These are phyloP conservation scores for Strigamia crassipes DNA, from an alignment of 2,888 invertebrate species.

Conservation along the genomic window DNA sequence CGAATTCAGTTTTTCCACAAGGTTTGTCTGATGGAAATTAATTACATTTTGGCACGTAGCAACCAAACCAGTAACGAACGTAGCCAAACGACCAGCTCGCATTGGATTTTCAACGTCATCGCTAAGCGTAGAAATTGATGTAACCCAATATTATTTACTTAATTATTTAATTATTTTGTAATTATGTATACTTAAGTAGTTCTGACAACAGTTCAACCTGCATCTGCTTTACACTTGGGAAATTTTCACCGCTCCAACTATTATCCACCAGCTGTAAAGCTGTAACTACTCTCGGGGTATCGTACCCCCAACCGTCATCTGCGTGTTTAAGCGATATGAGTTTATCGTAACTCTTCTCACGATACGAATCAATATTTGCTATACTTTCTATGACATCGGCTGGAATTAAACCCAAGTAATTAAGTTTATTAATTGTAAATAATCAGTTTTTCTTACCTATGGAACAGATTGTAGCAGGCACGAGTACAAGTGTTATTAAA, in stretches of 20 bases:
- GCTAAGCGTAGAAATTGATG: slow-evolving; percentile 51
- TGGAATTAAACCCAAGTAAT: too few species aligned
- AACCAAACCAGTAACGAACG: slow-evolving; percentile 77
- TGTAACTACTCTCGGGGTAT: not conserved
- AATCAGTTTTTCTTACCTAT: not conserved
- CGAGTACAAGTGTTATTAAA: not conserved
- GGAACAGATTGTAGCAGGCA: not conserved
- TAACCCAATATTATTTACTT: not conserved
- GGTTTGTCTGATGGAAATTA: slow-evolving; percentile 81
- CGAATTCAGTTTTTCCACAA: slow-evolving; percentile 69
- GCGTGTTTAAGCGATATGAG: not conserved
- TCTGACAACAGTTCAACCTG: not conserved
- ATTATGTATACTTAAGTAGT: not conserved
- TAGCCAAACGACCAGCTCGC: slow-evolving; percentile 74
- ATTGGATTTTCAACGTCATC: slow-evolving; percentile 79
- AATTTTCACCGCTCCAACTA: not conserved
- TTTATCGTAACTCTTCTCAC: not conserved
- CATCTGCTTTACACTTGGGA: not conserved
- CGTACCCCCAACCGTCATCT: not conserved
- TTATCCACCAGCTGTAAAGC: not conserved
- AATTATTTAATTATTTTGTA: not conserved
- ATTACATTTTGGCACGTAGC: slow-evolving; percentile 82
- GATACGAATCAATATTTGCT: not conserved
- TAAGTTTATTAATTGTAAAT: not conserved
- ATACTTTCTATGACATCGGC: not conserved